Conservation (phyloP, 2,888 invertebrate genomes). For the Eumerus sabulonum region DNA sequence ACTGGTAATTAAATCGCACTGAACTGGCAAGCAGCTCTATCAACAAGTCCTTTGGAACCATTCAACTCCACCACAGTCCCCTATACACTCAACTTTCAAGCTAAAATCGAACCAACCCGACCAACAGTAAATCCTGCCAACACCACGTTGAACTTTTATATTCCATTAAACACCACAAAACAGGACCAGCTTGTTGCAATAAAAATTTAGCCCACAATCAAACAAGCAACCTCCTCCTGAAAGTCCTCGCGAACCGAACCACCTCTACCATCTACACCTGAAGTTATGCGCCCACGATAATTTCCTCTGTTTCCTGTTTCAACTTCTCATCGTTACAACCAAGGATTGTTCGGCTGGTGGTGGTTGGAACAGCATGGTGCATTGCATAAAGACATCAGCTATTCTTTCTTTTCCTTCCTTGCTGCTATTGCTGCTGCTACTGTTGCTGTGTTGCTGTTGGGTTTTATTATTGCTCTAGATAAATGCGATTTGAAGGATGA, state of each 20-base stretch:
- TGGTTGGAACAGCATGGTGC: slow-evolving; percentile 28
- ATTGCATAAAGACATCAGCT: slow-evolving; percentile 24
- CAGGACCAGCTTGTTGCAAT: slow-evolving; percentile 56
- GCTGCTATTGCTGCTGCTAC: background rate
- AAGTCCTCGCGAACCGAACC: background rate
- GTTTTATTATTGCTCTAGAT: slow-evolving; percentile 54
- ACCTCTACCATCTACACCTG: slow-evolving; percentile 39
- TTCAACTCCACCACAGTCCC: background rate
- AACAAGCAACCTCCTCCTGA: background rate
- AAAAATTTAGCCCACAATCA: slow-evolving; percentile 23
- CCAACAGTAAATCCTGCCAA: slow-evolving; percentile 35
- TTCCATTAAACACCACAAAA: slow-evolving; percentile 62
- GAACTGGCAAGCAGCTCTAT: background rate
- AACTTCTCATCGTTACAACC: background rate
- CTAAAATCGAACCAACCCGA: background rate
- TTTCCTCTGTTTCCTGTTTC: slow-evolving; percentile 33
- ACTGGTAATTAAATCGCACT: background rate
- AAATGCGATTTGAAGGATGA: slow-evolving; percentile 57
- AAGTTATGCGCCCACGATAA: slow-evolving; percentile 40
- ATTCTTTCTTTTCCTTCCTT: background rate
- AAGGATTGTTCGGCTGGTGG: background rate
- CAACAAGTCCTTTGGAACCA: background rate
- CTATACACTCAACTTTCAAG: too few species aligned
- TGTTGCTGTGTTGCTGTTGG: slow-evolving; percentile 39
- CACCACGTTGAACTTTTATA: slow-evolving; percentile 55